A percentile compares a stretch with the other conserved stretches of the same genome.
Evolutionary conservation across 2,797 vertebrate genomes (phyloP).

Genomic region (Miichthys miiuy): DNA sequence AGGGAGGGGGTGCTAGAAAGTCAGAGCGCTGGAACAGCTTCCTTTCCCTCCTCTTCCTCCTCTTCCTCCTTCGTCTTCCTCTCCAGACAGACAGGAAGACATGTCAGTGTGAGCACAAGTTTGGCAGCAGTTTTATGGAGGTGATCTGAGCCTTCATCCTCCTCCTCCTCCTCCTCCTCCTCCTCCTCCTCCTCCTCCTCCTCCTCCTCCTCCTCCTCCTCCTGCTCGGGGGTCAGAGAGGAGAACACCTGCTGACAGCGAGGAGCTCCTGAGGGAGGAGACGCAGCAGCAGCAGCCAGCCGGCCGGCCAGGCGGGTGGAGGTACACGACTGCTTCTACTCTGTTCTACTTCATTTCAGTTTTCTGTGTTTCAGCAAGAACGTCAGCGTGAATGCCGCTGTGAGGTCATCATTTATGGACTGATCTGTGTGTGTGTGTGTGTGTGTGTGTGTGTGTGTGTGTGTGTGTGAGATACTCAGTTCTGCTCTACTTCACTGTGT

Average conservation of each 20-base stretch:
- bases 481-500: conserved; percentile 71
- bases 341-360: background rate
- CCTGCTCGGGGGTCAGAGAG: conserved; percentile 31
- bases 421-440: background rate
- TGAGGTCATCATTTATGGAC: conserved; percentile 37
- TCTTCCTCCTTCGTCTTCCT: conserved; percentile 13
- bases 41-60: conserved; percentile 5
- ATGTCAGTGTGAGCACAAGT: conserved; percentile 48
- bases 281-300: conserved; percentile 28
- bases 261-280: conserved; percentile 55
- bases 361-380: background rate
- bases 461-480: conserved; percentile 27
- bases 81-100: conserved; percentile 23
- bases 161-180: conserved; percentile 42
- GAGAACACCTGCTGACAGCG: conserved; percentile 73
- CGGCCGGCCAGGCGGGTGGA: conserved; percentile 26
- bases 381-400: background rate
- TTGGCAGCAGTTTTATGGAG: conserved; percentile 25
- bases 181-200: conserved; percentile 41
- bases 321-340: conserved; percentile 43
- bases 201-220: conserved; percentile 23
- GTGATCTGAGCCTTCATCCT: conserved; percentile 42
- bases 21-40: conserved; percentile 13
- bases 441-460: background rate
- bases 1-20: conserved; percentile 26